Base-by-base conservation (phyloP, 2,113 vertebrate genomes). In the Chloroceryle aenea region DNA sequence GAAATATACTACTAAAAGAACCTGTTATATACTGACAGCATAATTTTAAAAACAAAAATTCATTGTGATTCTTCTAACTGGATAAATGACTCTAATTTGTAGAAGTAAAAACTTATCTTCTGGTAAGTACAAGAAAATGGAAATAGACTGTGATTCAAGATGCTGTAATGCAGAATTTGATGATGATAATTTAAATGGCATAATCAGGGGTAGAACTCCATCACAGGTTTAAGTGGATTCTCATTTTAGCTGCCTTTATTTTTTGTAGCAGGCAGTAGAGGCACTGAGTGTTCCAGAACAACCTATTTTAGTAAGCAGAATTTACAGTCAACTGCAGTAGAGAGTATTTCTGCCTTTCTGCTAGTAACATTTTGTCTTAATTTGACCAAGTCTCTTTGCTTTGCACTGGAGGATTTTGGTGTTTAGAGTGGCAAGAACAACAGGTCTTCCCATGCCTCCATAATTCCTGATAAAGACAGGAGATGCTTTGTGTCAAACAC, bases 1-100 rank as follows among this genome's bases (percentile, higher is more conserved):
- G 58, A 89, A 71, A 64, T 62, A 20, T 19, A 22, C 48, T 63
- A 40, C 13, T 66, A 42, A 80, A 95, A 79, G 74, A 72, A 68
- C 10, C 53, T 73, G 53, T 30, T 67, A 34, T 0, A 4, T 45
- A 45, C 34, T 66, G 58, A 42, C 56, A 55, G 43, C 36, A 17
- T 59, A 32, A 62, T 90, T 94, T 71, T 56, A 68, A 78, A 88
- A 92, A 68, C 43, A 89, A 36, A 74, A 95, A 73, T 76, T 66
- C 36, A 58, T 85, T 22, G 10, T 79, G 69, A 64, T 58, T 73
- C 52, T 89, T 85, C 53, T 78, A 56, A 84, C 50, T 86, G 56
- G 52, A 36, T 95, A 75, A 92, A 72, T 92, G 34, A 64, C 75
- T 73, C 10, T 77, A 38, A 91, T 92, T 66, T 74, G 10, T 74